Evolutionary conservation across 2,113 vertebrate species (phyloP).

Genomic region (Phocoena phocoena): DNA sequence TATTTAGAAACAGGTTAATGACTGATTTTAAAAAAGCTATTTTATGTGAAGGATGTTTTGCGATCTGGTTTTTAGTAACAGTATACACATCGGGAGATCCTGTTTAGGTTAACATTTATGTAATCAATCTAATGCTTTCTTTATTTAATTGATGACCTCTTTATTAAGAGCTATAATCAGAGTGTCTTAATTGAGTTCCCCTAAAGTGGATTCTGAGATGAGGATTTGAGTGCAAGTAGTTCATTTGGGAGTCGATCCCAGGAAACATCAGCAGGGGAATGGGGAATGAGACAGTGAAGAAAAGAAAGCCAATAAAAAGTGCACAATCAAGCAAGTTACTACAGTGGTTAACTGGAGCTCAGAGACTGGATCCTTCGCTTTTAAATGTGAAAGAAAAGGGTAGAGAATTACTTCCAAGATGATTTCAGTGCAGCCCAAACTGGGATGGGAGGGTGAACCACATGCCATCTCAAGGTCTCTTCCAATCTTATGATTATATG

Average conservation of each 20-base stretch:
- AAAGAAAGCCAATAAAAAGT: neutral
- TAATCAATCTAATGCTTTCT: neutral
- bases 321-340: neutral
- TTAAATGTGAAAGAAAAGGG: neutral
- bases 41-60: neutral
- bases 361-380: neutral
- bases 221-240: neutral
- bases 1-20: neutral
- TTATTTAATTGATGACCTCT: neutral
- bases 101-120: neutral
- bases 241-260: neutral
- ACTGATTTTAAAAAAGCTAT: neutral
- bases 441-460: neutral
- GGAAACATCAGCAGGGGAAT: neutral
- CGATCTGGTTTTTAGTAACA: neutral
- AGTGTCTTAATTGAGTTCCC: neutral
- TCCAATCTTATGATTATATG: constrained; percentile 72
- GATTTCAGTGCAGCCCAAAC: constrained; percentile 1
- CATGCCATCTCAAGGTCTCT: constrained; percentile 56
- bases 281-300: neutral
- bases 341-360: neutral
- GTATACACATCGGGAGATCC: neutral
- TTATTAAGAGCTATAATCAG: neutral
- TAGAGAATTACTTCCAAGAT: constrained; percentile 24
- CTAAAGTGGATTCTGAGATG: neutral